Percentiles rank a stretch among this genome's conserved stretches.
These are phyloP conservation scores for Macquaria australasica DNA, from an alignment of 2,113 vertebrate species.

Conservation along the genomic window DNA sequence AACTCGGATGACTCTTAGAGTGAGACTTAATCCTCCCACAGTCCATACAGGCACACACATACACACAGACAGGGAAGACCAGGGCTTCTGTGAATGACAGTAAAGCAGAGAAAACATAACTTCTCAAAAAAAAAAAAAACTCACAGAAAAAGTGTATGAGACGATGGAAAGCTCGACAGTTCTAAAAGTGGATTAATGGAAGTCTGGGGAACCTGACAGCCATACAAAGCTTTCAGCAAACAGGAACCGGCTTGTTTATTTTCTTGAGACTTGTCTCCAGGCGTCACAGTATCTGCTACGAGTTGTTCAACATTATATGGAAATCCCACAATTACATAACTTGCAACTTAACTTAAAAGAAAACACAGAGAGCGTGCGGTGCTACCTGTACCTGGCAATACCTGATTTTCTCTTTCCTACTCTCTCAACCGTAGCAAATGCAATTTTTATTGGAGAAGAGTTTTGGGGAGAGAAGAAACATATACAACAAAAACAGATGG, in stretches of 20 bases:
- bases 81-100: constrained; percentile 50
- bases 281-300: constrained; percentile 56
- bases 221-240: constrained; percentile 37
- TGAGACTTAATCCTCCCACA: constrained; percentile 58
- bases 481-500: constrained; percentile 47
- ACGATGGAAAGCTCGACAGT: constrained; percentile 45
- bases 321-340: constrained; percentile 68
- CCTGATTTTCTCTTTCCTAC: constrained; percentile 5
- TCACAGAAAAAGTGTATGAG: constrained; percentile 41
- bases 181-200: constrained; percentile 64
- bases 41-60: constrained; percentile 23
- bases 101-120: constrained; percentile 35
- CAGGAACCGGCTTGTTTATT: constrained; percentile 65
- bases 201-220: constrained; percentile 59
- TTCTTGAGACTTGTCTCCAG: constrained; percentile 55
- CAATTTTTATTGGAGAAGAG: background rate
- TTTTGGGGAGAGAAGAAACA: constrained; percentile 17
- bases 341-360: constrained; percentile 30
- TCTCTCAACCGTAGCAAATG: background rate
- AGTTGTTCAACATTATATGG: constrained; percentile 53
- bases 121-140: constrained; percentile 37
- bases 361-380: background rate
- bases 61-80: constrained; percentile 32
- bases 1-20: constrained; percentile 30
- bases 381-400: constrained; percentile 2